Base-by-base conservation (phyloP, 2,888 invertebrate species). In the Prosopocoilus inquinatus region DNA sequence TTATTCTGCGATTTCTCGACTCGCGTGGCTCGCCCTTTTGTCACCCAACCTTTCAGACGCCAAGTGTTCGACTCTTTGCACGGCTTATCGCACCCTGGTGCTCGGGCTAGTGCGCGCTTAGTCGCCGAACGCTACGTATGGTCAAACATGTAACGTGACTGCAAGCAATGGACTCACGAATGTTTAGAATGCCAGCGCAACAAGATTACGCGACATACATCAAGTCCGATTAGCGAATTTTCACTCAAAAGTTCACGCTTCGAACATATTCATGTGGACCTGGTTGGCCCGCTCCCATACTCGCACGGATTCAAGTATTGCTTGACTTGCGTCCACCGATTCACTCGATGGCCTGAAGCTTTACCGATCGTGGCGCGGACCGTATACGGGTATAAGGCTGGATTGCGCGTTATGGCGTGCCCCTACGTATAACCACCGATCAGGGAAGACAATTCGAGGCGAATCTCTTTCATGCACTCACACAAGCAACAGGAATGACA, bases 201-300 rank as follows among this genome's bases (percentile, higher is more conserved):
- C 1, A 76, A 75, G 55, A 57, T 75, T 0, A 55, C 60, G 1
- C 57, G 71, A 3, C 74, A 72, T 53, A 62, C 59, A 2, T 45
- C 45, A 15, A 32, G 51, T 7, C 64, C 70, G 45, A n/a, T 49
- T 3, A 41, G 51, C 3, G 64, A 70, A 1, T 58, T 60, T 12
- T 48, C 44, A 4, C 36, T 50, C 2, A 63, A 69, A 2, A 58
- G 58, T 12, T 45, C 43, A 5, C 61, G 75, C 16, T 77, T 79
- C 59, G 56, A 64, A 2, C 75, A 76, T 53, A 64, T 78, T 3
- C 76, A 79, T 61, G 65, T 79, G 2, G 76, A 79, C 61, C 62
- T 80, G 4, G 69, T 80, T 76, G 2, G 77, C 77, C 36, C 36
- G 12, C 0, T 56, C 78, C 8, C 73, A 76, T 12, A 5, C 52